Evolutionary conservation across 1,140 invertebrate species (phyloP).

Genomic region (Euura saliciscinereae): DNA sequence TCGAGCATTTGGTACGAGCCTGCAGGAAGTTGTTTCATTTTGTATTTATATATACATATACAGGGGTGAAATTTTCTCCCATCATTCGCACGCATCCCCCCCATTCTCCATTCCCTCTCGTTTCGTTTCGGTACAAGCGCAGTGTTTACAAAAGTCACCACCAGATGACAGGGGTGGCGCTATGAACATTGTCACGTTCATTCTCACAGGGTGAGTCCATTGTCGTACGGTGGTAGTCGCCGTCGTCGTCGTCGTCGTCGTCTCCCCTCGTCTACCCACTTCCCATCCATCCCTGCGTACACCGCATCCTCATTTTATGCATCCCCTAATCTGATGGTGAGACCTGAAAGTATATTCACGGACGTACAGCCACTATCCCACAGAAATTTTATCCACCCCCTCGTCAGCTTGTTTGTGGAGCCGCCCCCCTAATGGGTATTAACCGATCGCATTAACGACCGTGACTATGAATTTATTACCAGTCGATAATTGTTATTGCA

Average conservation of each 20-base stretch:
- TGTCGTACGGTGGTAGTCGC: constrained; percentile 32
- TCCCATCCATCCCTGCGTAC: not conserved
- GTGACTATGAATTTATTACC: constrained; percentile 18
- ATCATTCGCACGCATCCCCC: constrained; percentile 20
- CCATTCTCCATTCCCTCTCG: not conserved
- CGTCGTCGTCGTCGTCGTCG: too few relatives aligned
- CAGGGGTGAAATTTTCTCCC: constrained; percentile 1
- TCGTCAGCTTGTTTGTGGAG: constrained; percentile 39
- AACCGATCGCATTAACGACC: constrained; percentile 47
- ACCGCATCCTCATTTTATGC: constrained; percentile 27
- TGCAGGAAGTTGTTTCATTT: too few relatives aligned
- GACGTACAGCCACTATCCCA: not conserved
- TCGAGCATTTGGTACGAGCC: too few relatives aligned
- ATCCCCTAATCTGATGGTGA: constrained; percentile 27
- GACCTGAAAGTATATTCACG: constrained; percentile 17
- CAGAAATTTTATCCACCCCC: constrained; percentile 26
- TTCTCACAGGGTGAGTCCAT: constrained; percentile 53
- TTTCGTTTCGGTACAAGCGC: constrained; percentile 14
- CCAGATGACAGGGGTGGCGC: constrained; percentile 51
- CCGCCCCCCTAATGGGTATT: constrained; percentile 50
- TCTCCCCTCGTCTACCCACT: not conserved
- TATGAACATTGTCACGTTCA: constrained; percentile 35
- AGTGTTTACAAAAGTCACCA: constrained; percentile 59
- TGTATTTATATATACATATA: too few relatives aligned
- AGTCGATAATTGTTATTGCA: constrained; percentile 9